phyloP scores from a whole-genome alignment of 1,140 invertebrate genomes.

The Drosophila truncata region DNA sequence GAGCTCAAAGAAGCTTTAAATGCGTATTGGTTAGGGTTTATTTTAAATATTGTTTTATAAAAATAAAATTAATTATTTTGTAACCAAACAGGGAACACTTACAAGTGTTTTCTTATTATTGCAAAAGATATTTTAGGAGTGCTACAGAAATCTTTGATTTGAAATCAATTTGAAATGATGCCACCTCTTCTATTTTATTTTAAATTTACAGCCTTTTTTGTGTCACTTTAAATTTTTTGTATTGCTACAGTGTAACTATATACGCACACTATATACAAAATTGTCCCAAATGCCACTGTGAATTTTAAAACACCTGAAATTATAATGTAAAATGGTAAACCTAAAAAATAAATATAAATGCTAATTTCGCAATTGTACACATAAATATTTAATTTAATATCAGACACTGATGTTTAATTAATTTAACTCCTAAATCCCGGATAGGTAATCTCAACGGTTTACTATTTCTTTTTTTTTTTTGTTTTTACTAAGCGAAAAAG shows the following conservation, averaged over 20 bases:
- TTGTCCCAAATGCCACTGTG: not conserved
- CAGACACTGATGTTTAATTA: not conserved
- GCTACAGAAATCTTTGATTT: not conserved
- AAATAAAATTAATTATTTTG: not conserved
- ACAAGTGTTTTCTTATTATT: not conserved
- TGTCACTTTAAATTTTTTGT: not conserved
- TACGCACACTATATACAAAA: not conserved
- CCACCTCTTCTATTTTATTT: not conserved
- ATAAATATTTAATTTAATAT: not conserved
- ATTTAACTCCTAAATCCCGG: not conserved
- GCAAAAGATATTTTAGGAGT: not conserved
- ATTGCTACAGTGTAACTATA: not conserved
- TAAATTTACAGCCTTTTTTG: not conserved
- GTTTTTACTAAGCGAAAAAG: constrained; percentile 3
- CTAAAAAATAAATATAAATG: not conserved
- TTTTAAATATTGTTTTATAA: not conserved
- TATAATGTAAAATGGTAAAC: not conserved
- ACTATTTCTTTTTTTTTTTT: not conserved
- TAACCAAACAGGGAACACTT: not conserved
- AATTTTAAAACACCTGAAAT: not conserved
- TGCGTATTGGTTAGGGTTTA: not conserved
- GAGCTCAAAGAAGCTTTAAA: not conserved
- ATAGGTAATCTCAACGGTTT: constrained; percentile 9
- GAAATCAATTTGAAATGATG: not conserved
- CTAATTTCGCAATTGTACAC: not conserved